Base-by-base conservation (phyloP, 2,797 vertebrate species). In the Etheostoma perlongum region DNA sequence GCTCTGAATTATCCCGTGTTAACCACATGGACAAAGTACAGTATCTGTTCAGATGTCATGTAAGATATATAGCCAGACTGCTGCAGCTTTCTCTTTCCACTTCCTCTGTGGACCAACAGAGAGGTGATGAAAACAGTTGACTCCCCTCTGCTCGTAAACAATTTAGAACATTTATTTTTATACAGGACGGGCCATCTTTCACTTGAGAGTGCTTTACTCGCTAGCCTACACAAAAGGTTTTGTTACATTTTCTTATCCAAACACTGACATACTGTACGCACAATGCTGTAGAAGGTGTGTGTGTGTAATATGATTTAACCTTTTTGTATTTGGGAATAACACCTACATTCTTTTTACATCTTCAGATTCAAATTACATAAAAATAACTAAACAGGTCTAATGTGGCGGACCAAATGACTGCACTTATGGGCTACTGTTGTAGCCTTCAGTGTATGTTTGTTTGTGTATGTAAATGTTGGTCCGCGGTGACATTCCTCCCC, bases 401-500 rank as follows among this genome's bases (percentile, higher is more conserved):
- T 3, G 33, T 19, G n/a, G 30, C 48, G 46, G 25, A 60, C 10
- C 30, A 23, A 36, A 52, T 49, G 4, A 27, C 13, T 72, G 67
- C 14, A 36, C 42, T 16, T 33, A 46, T 44, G 23, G 59, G 63
- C 72, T 42, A 79, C 40, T 33, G n/a, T n/a, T 54, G 44, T 74
- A 64, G 46, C 21, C 30, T 57, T 51, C 9, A 3, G 25, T 57
- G 69, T 51, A 60, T 75, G 77, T 87, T 85, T 84, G 77, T 91
- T 83, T 88, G 67, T 84, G 76, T 76, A 55, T 3, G 52, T 82
- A 90, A 87, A 91, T 83, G 72, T 88, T 83, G 67, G 67, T 81
- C 83, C 53, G 58, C 57, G 55, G 82, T 92, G 81, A 89, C 90
- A 92, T 93, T 90, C 92, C 84, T 89, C 84, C 68, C 78, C 88